Evolutionary conservation across 2,113 vertebrate genomes (phyloP), one percentile per base, ranked within the genome.

Genomic region (Cygnus atratus): DNA sequence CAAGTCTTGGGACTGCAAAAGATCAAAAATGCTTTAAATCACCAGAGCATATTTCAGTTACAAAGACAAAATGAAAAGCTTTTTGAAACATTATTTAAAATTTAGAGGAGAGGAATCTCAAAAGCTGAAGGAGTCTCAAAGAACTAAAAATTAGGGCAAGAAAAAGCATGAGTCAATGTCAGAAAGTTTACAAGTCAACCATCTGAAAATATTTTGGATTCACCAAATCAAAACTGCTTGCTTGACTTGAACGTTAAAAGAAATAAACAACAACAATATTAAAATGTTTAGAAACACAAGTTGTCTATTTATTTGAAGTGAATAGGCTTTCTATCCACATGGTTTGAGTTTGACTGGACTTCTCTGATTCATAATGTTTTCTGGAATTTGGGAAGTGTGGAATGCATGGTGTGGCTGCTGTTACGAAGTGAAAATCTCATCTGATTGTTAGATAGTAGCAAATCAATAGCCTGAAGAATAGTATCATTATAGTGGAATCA

Each of bases 161-260:
- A n/a, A 66, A 66, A 62, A 50, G 4, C 7, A 24, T n/a, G 33
- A 65, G 6, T 61, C 33, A 50, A 41, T 71, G 61, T 78, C 33
- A 86, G 59, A 84, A 84, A 87, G 52, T 84, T 94, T 93, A 65
- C 46, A 87, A 83, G 35, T 0, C 72, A 65, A 75, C 48, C 70
- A 85, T 89, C 29, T 88, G 89, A 96, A 94, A 96, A 87, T 95
- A 85, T 73, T 92, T 91, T 80, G 44, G 0, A 19, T 87, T 95
- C 74, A 76, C 85, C 19, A 82, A 66, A 96, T 85, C 74, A 91
- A 93, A 97, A 87, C 35, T 81, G 37, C 33, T 93, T 68, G 33
- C 37, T 92, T 88, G 52, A 73, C 50, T 92, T 88, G 76, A 90
- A 95, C 65, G 86, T 90, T 59, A 19, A 78, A 83, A 44, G 10